These are phyloP conservation scores for Drosophila orena DNA, from an alignment of 1,140 invertebrate genomes.

Conservation along the genomic window DNA sequence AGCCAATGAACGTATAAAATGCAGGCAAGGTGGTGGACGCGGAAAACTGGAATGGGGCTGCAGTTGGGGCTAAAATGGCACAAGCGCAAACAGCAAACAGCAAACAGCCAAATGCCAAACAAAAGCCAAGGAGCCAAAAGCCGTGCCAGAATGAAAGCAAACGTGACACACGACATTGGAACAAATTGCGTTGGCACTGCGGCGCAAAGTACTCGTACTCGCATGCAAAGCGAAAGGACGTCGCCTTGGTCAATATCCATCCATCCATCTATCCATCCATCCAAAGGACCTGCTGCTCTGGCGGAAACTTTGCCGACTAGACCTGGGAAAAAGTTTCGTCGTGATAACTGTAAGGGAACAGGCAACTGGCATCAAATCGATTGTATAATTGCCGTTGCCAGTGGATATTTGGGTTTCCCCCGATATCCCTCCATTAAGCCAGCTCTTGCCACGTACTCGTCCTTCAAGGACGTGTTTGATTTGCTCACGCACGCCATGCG, in stretches of 20 bases:
- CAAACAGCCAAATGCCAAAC: slow-evolving; percentile 31
- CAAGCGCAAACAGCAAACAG: slow-evolving; percentile 28
- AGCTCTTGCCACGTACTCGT: not conserved
- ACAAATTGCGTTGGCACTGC: slow-evolving; percentile 32
- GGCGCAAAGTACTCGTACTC: slow-evolving; percentile 53
- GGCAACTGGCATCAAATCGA: slow-evolving; percentile 33
- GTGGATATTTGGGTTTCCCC: slow-evolving; percentile 27
- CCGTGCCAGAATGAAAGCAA: slow-evolving; percentile 43
- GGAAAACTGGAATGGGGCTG: slow-evolving; percentile 21
- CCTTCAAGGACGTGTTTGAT: slow-evolving; percentile 41
- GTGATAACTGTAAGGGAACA: not conserved
- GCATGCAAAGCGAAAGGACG: slow-evolving; percentile 36
- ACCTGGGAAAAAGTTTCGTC: slow-evolving; percentile 14
- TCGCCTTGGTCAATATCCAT: not conserved
- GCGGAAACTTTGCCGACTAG: slow-evolving; percentile 15
- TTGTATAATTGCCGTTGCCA: slow-evolving; percentile 54
- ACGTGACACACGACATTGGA: slow-evolving; percentile 61
- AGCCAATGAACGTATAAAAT: slow-evolving; percentile 75
- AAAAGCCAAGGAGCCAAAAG: slow-evolving; percentile 30
- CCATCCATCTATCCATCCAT: too few relatives aligned
- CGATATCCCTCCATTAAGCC: too few relatives aligned
- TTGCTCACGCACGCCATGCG: slow-evolving; percentile 35
- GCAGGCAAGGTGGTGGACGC: slow-evolving; percentile 28
- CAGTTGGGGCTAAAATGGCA: slow-evolving; percentile 51
- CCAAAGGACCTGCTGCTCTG: not conserved